Base-by-base conservation (phyloP, 1,140 invertebrate species). In the Apolygus lucorum region DNA sequence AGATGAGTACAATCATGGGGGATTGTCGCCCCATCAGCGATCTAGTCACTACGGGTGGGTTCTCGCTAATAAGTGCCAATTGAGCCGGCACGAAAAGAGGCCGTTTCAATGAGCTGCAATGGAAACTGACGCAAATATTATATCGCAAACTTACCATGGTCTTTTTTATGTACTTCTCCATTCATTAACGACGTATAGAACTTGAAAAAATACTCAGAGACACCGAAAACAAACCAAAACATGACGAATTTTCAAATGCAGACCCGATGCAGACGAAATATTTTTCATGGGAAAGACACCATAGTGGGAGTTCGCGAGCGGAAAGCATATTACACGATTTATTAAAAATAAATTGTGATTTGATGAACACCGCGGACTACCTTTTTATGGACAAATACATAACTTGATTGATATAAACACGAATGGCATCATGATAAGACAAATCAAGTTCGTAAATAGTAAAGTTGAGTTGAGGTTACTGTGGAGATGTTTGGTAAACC, bases 151-250 rank as follows among this genome's bases (percentile, higher is more conserved):
- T 59, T 22, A 59, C 54, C 54, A 59, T 59, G 54, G 54, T 59
- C 54, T 59, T 59, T 59, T 59, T 59, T 59, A 59, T 59, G 22
- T 59, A 59, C 54, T 59, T 59, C 54, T 59, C 54, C 54, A 59
- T 59, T 59, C 54, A 59, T 59, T 59, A 59, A 59, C 22, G 54
- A 59, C 54, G 54, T 59, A 21, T 59, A 17, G 4, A 59, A 59
- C 54, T 14, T 59, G 22, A 22, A 59, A 22, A 17, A 24, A 59
- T 21, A 59, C 54, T 59, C 22, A 59, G 22, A 24, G 4, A 59
- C 54, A 13, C 13, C 13, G 22, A 59, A 59, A 59, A 59, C 54
- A 59, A 59, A 59, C 13, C 13, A 24, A 59, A 59, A 59, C 54
- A 59, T 59, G 54, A 59, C 8, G 4, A 11, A 24, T 13, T 13